phyloP scores from a whole-genome alignment of 1,140 invertebrate genomes.

The Cyphomyrmex costatus region DNA sequence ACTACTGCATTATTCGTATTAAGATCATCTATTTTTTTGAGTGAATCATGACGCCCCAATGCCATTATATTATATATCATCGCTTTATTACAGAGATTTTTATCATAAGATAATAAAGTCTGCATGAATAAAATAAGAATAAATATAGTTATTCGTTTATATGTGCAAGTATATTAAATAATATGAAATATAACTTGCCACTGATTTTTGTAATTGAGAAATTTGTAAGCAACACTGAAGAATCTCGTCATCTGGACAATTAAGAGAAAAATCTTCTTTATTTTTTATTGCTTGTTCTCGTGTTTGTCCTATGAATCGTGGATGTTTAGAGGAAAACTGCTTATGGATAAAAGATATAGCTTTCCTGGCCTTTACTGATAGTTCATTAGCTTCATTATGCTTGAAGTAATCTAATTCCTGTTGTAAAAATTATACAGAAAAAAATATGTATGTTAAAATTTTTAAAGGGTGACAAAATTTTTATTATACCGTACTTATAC shows the following conservation, averaged over 20 bases:
- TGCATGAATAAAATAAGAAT: slow-evolving; percentile 62
- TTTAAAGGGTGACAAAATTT: background rate
- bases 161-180: background rate
- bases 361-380: slow-evolving; percentile 78
- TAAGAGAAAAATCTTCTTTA: slow-evolving; percentile 77
- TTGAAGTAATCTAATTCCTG: slow-evolving; percentile 85
- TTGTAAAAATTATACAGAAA: slow-evolving; percentile 59
- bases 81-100: slow-evolving; percentile 85
- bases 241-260: slow-evolving; percentile 85
- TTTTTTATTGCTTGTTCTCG: slow-evolving; percentile 79
- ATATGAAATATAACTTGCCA: slow-evolving; percentile 69
- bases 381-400: slow-evolving; percentile 74
- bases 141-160: background rate
- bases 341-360: slow-evolving; percentile 82
- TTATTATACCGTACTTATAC: slow-evolving; percentile 30
- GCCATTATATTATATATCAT: slow-evolving; percentile 80
- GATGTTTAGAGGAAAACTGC: slow-evolving; percentile 82
- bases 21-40: slow-evolving; percentile 81
- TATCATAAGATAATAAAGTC: slow-evolving; percentile 84
- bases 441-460: slow-evolving; percentile 3
- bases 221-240: slow-evolving; percentile 85
- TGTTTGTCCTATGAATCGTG: slow-evolving; percentile 83
- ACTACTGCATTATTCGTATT: slow-evolving; percentile 32
- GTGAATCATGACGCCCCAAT: slow-evolving; percentile 77
- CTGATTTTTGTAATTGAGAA: slow-evolving; percentile 70